Evolutionary conservation across 2,797 vertebrate genomes (phyloP), one percentile per base, ranked within the genome.

Genomic region (Gastrophryne carolinensis): DNA sequence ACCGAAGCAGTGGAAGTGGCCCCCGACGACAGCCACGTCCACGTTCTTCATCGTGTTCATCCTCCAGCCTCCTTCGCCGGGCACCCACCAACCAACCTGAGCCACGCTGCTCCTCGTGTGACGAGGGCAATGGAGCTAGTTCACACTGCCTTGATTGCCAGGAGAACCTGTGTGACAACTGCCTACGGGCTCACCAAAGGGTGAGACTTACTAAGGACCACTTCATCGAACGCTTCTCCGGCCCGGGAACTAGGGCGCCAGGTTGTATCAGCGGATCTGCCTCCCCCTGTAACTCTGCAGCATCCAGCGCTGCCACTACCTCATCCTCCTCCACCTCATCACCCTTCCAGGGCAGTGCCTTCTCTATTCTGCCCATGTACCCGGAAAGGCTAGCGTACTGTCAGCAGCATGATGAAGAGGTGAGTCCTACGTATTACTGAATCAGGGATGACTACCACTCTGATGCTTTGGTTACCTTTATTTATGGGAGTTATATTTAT

Each of bases 141-240:
- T 95, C 93, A 24, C 94, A 94, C 86, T 97, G 95, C 89, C 91
- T 97, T 23, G 95, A 96, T 86, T 97, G 95, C 87, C 95, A 95
- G 87, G 95, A 96, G 79, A 94, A 95, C 84, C 91, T 97, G 84
- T 96, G 95, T 73, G 93, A 94, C 85, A 96, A 95, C 89, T 97
- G 95, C 68, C 93, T 96, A 81, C 89, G 93, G 67, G 95, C 95
- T 26, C 95, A 97, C 86, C 95, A 95, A 86, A 88, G 95, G 54
- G 95, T 97, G 79, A 89, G 94, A 65, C 92, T 97, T 82, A 97
- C 95, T 84, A 96, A 96, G 86, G 95, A 96, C 90, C 95, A 97
- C 89, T 95, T 94, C 89, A 96, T 96, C 10, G 95, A 96, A 81
- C 89, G 91, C 80, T 91, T 94, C 82, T 88, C 88, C 17, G 90